phyloP scores from a whole-genome alignment of 2,797 vertebrate species.

The Coregonus sp. region DNA sequence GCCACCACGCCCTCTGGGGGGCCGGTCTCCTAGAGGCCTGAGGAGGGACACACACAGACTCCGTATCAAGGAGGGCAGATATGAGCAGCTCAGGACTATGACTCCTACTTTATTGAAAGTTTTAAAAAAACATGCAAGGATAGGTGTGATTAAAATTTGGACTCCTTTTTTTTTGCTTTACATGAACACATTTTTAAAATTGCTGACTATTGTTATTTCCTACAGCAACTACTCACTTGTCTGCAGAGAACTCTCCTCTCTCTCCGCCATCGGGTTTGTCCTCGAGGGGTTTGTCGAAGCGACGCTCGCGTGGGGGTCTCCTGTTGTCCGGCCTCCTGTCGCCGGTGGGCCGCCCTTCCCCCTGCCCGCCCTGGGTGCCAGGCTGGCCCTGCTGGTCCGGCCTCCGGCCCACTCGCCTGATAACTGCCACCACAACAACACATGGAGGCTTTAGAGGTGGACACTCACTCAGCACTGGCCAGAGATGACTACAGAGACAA shows the following conservation, averaged over 20 bases:
- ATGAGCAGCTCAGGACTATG: neutral
- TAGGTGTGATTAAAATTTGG: too few species aligned
- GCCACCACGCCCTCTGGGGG: constrained; percentile 88
- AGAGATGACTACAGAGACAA: neutral
- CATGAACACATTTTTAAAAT: too few species aligned
- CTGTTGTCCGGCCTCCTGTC: constrained; percentile 92
- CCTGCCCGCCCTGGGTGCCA: constrained; percentile 75
- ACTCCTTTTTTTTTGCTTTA: too few species aligned
- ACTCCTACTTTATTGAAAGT: neutral
- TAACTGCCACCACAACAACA: constrained; percentile 74
- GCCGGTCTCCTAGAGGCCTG: constrained; percentile 88
- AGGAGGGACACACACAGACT: constrained; percentile 16
- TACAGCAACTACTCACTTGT: constrained; percentile 81
- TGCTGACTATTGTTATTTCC: neutral
- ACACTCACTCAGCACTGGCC: neutral
- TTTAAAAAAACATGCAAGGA: too few species aligned
- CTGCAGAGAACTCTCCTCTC: constrained; percentile 87
- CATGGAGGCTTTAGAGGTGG: neutral
- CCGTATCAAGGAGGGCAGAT: neutral
- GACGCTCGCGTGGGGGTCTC: constrained; percentile 94
- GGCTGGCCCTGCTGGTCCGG: constrained; percentile 84
- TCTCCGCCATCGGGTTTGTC: constrained; percentile 91
- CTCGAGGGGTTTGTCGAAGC: constrained; percentile 90
- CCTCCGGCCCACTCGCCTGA: constrained; percentile 91
- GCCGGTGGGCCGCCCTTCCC: constrained; percentile 86